Evolutionary conservation across 2,888 invertebrate species (phyloP), one percentile per base, ranked within the genome.

Genomic region (Microplitis manilae): DNA sequence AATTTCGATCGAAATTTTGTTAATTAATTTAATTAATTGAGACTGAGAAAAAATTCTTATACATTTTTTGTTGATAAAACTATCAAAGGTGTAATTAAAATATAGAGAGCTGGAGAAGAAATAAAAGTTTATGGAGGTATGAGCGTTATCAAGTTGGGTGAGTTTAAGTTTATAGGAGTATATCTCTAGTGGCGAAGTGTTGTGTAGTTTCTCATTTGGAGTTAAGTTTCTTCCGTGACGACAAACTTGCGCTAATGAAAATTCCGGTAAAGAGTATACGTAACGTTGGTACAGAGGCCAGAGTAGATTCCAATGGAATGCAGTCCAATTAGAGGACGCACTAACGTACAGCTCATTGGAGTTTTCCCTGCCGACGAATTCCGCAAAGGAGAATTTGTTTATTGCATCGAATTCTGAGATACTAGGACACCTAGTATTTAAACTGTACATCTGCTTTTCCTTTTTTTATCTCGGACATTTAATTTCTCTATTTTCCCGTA

Each of bases 181-280:
- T 50, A 50, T 50, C 8, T 50, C 50, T 50, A 13, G 50, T 50
- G 13, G 50, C 13, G 13, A 13, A 50, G 50, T 13, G 70, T 71
- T 74, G 50, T 13, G 50, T 13, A 50, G 50, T 50, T 50, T 50
- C 50, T 50, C 50, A 50, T 50, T 50, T 50, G 50, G 50, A 50
- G 50, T 78, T 77, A 13, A 50, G 50, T 78, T 77, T 83, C 84
- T 84, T 85, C 81, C 83, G 84, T 83, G 87, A 85, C 87, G 86
- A 88, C 86, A 85, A 85, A 87, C 84, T 85, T 82, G 83, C 79
- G 85, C 86, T 87, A 86, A 87, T 87, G 87, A 88, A 88, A 88
- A 87, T 87, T 87, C 87, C 86, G 83, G 82, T 83, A 83, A 84
- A 69, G 84, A 83, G 79, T 86, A 82, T 81, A 79, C 70, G 13